A percentile compares a stretch with the other conserved stretches of the same genome.
These are phyloP conservation scores for Nowickia ferox DNA, from an alignment of 2,888 invertebrate genomes.

Conservation along the genomic window DNA sequence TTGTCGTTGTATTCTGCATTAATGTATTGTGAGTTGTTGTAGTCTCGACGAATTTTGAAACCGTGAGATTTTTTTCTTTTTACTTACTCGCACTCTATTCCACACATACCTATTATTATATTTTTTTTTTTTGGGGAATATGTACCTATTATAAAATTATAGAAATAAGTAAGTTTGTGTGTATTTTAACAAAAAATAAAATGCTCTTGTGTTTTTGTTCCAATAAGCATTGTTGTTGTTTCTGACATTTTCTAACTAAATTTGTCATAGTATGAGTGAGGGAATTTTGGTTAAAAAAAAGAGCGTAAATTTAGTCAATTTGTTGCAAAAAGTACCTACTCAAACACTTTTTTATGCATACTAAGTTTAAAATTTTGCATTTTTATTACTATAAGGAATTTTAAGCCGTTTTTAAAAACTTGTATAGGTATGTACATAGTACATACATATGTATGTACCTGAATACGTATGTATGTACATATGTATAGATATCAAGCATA, in stretches of 20 bases:
- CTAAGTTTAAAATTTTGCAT: slow-evolving; percentile 8
- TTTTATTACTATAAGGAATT: slow-evolving; percentile 18
- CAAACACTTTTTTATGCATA: slow-evolving; percentile 7
- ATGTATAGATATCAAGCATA: no score
- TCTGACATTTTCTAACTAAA: slow-evolving; percentile 30
- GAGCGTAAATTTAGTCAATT: slow-evolving; percentile 22
- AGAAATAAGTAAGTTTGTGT: not conserved
- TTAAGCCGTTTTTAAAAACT: not conserved
- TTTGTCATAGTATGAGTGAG: slow-evolving; percentile 37
- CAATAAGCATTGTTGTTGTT: slow-evolving; percentile 22
- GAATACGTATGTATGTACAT: no score
- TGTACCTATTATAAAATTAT: slow-evolving; percentile 24
- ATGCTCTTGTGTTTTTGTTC: slow-evolving; percentile 45
- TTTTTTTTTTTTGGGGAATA: slow-evolving; percentile 50
- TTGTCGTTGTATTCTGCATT: slow-evolving; percentile 59
- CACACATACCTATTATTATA: slow-evolving; percentile 18
- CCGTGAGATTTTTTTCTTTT: slow-evolving; percentile 66
- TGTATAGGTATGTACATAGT: no score
- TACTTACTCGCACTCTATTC: slow-evolving; percentile 50
- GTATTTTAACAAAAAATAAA: slow-evolving; percentile 11
- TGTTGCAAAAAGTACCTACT: slow-evolving; percentile 7
- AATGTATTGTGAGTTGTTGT: slow-evolving; percentile 55
- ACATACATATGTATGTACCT: no score
- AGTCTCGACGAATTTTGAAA: slow-evolving; percentile 63
- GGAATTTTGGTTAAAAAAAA: slow-evolving; percentile 43